phyloP scores from a whole-genome alignment of 2,797 vertebrate species.

The Morelia viridis region DNA sequence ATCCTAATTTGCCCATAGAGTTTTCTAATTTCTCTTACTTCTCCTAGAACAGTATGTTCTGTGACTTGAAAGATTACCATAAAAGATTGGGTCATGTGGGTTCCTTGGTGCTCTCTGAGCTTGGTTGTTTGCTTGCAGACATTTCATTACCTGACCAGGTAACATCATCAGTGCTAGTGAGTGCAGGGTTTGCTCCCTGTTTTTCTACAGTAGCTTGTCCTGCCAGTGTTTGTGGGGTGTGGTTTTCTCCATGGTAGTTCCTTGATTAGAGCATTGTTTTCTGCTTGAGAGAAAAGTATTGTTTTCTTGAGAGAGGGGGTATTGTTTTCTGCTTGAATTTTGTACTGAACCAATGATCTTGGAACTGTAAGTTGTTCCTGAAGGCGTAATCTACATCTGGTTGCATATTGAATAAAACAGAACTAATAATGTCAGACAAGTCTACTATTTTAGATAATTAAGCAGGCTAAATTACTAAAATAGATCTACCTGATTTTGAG shows the following conservation, averaged over 20 bases:
- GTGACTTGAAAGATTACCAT: background rate
- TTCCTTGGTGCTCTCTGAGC: no score
- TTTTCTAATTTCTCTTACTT: background rate
- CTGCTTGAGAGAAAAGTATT: no score
- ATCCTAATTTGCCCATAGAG: background rate
- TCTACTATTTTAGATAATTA: background rate
- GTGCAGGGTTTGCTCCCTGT: no score
- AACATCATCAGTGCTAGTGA: no score
- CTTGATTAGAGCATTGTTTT: no score
- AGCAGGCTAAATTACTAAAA: background rate
- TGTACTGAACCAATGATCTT: background rate
- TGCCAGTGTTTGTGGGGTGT: no score
- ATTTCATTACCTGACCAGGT: no score
- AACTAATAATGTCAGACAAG: background rate
- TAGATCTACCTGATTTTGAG: background rate
- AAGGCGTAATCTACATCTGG: background rate
- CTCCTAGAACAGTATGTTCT: background rate
- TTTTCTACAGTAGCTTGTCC: no score
- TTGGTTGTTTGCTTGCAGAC: no score
- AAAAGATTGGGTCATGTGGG: background rate
- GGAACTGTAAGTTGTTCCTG: background rate
- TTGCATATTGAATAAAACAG: background rate
- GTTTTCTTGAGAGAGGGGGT: no score
- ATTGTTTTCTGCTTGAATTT: background rate
- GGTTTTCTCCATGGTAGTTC: no score